Evolutionary conservation across 2,888 invertebrate species (phyloP), one percentile per base, ranked within the genome.

Genomic region (Cosmorhoe ocellata): DNA sequence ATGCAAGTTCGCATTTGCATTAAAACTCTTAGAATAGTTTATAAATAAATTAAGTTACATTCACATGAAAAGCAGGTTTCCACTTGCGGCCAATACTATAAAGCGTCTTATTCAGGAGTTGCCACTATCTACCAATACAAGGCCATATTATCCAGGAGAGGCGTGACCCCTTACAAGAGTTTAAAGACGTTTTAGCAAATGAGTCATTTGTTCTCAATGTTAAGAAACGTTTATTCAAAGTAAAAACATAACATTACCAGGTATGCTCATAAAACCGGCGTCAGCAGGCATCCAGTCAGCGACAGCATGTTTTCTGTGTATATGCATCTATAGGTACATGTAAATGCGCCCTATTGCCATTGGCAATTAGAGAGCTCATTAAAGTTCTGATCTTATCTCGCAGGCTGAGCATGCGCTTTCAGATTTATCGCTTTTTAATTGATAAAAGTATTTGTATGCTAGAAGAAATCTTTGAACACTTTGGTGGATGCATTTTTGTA

Each of bases 291-390:
- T n/a, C 8, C 1, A 22, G 18, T 9, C 22, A 5, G 22, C 13
- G n/a, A 7, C 3, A 33, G n/a, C 28, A 46, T 11, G 42, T 28
- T 33, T 42, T 46, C 13, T 33, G 11, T 38, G 38, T 30, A 33
- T 34, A 40, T 37, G 1, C 7, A 3, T n/a, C 10, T 12, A 6
- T 18, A 45, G 11, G 10, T 41, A 33, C 31, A 40, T 22, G 44
- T 41, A 33, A 45, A 14, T 41, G 40, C 27, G 37, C 24, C 28
- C 24, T 47, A 69, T 71, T 67, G 61, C 65, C 43, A 59, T 34
- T 58, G 48, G 73, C 73, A 79, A 81, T 81, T 80, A 78, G 69
- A 61, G 54, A 58, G 22, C 52, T 69, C 73, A 77, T 81, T 76
- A 79, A 68, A 69, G 57, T 68, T 59, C 63, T 56, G 69, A 77